Conservation (phyloP, 2,888 invertebrate genomes). For the Podabrus alpinus region DNA sequence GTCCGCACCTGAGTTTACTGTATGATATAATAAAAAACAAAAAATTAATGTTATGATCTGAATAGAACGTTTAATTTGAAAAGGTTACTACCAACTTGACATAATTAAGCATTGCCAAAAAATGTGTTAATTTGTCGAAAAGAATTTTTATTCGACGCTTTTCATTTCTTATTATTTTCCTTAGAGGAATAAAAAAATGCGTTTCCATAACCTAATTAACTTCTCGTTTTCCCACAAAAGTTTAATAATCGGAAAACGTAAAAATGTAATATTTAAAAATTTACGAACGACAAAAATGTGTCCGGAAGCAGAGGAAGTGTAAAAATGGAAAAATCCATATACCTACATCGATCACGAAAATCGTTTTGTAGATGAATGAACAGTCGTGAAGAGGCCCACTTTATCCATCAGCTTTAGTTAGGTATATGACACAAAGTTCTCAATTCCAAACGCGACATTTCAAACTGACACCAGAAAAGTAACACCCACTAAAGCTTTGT, state of each 20-base stretch:
- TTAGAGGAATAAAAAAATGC: neutral
- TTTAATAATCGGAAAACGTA: neutral
- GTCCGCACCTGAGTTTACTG: neutral
- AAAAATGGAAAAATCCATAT: neutral
- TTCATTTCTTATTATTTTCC: neutral
- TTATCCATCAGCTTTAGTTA: conserved; percentile 56
- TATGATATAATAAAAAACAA: neutral
- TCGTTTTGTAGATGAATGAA: conserved; percentile 20
- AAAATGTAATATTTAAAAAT: neutral
- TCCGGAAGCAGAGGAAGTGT: neutral
- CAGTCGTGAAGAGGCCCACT: conserved; percentile 50
- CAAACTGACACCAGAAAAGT: conserved; percentile 43
- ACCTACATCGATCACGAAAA: conserved; percentile 12
- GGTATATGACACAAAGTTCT: conserved; percentile 49
- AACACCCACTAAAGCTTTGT: conserved; percentile 40
- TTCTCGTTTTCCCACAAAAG: neutral
- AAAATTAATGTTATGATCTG: neutral
- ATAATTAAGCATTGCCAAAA: neutral
- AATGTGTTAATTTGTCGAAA: neutral
- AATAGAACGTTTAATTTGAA: neutral
- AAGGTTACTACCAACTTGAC: neutral
- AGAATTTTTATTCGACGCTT: neutral
- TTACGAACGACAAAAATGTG: neutral
- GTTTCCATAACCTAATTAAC: neutral
- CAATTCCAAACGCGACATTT: conserved; percentile 45